phyloP scores from a whole-genome alignment of 1,140 invertebrate species.

The Diachasma alloeum region DNA sequence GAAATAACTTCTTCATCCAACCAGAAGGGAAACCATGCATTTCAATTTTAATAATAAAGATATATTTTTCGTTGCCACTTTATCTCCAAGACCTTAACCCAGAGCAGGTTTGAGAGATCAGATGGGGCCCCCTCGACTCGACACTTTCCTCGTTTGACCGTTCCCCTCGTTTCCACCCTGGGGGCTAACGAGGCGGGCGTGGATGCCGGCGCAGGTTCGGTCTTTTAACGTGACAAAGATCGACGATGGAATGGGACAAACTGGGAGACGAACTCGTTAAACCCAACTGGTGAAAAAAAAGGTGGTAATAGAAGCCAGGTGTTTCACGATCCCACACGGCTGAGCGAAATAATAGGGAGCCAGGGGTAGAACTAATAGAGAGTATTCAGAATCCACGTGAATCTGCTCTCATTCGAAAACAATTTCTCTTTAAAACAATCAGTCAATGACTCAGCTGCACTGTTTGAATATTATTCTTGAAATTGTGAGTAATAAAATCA shows the following conservation, averaged over 20 bases:
- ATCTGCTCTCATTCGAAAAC: constrained; percentile 6
- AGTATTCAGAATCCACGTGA: not conserved
- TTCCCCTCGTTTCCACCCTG: not conserved
- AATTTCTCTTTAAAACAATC: no score
- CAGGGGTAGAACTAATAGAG: not conserved
- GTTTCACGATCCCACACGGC: constrained; percentile 6
- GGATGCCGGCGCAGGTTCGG: not conserved
- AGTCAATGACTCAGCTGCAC: no score
- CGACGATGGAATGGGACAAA: not conserved
- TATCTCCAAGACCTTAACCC: not conserved
- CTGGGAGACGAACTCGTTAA: not conserved
- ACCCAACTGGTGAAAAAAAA: not conserved
- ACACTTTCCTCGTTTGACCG: not conserved
- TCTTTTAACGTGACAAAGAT: not conserved
- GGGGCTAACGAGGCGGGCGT: constrained; percentile 5
- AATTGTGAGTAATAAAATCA: no score
- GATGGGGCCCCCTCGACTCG: not conserved
- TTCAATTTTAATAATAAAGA: not conserved
- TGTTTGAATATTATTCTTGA: no score
- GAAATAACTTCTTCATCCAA: not conserved
- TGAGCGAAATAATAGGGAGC: not conserved
- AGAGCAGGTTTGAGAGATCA: not conserved
- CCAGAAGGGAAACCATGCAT: not conserved
- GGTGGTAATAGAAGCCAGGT: constrained; percentile 11
- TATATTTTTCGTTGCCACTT: not conserved